Conservation (phyloP, 2,888 invertebrate species). For the Idaea dimidiata region DNA sequence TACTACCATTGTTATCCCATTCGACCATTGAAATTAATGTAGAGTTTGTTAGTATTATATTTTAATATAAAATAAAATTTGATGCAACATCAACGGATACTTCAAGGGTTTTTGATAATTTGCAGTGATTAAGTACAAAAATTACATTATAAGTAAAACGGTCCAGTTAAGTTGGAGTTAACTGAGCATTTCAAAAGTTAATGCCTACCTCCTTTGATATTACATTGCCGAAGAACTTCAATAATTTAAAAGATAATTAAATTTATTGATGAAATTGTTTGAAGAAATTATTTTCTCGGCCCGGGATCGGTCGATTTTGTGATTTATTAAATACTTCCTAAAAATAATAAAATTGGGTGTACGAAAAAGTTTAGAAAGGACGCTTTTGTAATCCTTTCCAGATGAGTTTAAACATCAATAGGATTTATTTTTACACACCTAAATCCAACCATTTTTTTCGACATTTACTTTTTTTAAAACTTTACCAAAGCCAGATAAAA, state of each 20-base stretch:
- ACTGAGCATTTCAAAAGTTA: slow-evolving; percentile 4
- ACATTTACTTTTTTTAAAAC: background rate
- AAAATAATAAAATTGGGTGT: slow-evolving; percentile 11
- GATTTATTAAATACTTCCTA: slow-evolving; percentile 28
- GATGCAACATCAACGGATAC: background rate
- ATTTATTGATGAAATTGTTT: slow-evolving; percentile 42
- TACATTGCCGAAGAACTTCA: slow-evolving; percentile 53
- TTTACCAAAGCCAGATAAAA: background rate
- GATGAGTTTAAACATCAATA: background rate
- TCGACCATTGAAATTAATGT: slow-evolving; percentile 24
- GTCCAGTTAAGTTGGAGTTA: background rate
- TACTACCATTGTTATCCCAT: slow-evolving; percentile 30
- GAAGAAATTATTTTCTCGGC: slow-evolving; percentile 46
- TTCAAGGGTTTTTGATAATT: background rate
- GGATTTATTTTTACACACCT: background rate
- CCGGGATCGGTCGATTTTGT: slow-evolving; percentile 53
- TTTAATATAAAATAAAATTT: slow-evolving; percentile 6
- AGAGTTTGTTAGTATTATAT: slow-evolving; percentile 22
- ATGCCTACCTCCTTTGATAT: slow-evolving; percentile 50
- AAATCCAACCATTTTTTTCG: background rate
- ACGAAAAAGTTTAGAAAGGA: slow-evolving; percentile 1
- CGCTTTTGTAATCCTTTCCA: background rate
- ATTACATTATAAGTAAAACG: slow-evolving; percentile 4
- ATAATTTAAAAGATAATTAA: slow-evolving; percentile 45
- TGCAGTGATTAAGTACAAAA: slow-evolving; percentile 22